These are phyloP conservation scores for Drosophila testacea DNA, from an alignment of 2,888 invertebrate genomes.

Conservation along the genomic window DNA sequence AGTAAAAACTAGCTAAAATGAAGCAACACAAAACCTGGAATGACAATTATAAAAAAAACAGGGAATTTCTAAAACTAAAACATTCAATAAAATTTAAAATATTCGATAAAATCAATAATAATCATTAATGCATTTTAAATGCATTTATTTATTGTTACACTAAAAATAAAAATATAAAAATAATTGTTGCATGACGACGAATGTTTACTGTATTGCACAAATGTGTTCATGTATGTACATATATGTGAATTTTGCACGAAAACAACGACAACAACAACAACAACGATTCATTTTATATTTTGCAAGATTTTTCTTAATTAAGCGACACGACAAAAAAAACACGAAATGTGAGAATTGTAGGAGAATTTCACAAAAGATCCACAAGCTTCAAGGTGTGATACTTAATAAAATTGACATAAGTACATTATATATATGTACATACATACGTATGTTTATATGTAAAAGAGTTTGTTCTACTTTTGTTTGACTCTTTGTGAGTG, in stretches of 20 bases:
- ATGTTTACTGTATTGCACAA: constrained; percentile 6
- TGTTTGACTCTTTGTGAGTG: constrained; percentile 20
- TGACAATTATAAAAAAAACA: no score
- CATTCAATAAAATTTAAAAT: no score
- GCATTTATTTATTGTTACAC: background rate
- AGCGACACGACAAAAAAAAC: constrained; percentile 46
- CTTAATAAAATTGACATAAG: constrained; percentile 31
- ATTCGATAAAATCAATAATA: no score
- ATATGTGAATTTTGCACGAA: constrained; percentile 31
- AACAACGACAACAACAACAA: constrained; percentile 17
- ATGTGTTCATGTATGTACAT: constrained; percentile 14
- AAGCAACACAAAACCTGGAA: no score
- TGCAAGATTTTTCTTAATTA: constrained; percentile 78
- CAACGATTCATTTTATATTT: constrained; percentile 53
- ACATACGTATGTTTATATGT: background rate
- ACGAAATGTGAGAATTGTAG: constrained; percentile 61
- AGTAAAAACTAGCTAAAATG: no score
- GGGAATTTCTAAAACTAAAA: no score
- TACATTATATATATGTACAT: background rate
- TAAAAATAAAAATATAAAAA: background rate
- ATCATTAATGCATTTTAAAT: background rate
- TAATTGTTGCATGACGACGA: constrained; percentile 1
- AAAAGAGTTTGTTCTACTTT: constrained; percentile 35
- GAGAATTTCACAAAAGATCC: constrained; percentile 57
- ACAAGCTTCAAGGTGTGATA: constrained; percentile 49